Conservation (phyloP, 2,113 vertebrate species). For the Ploceus nigricollis region DNA sequence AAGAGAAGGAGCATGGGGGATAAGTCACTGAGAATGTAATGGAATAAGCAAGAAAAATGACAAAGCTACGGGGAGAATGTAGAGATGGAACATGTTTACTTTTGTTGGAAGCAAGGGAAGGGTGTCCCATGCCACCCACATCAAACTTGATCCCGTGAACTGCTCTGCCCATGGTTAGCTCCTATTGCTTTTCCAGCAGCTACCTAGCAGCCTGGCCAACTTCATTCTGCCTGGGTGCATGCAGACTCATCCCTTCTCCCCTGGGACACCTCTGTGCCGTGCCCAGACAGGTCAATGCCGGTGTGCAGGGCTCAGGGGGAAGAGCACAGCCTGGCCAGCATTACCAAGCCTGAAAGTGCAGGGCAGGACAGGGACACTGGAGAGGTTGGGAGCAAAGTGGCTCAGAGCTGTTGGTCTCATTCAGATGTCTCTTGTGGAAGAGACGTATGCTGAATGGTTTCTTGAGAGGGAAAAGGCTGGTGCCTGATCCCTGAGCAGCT, state of each 20-base stretch:
- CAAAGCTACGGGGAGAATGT: not conserved
- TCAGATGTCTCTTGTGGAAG: not conserved
- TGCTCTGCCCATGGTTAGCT: not conserved
- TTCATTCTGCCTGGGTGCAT: not conserved
- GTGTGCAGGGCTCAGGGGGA: fast-evolving
- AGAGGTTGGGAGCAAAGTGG: not conserved
- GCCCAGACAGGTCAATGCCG: not conserved
- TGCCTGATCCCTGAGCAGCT: not conserved
- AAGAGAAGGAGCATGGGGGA: not conserved
- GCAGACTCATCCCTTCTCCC: not conserved
- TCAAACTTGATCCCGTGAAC: not conserved
- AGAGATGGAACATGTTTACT: not conserved
- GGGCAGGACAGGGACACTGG: not conserved
- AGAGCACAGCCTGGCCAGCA: fast-evolving
- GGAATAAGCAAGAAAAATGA: not conserved
- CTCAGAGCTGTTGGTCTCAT: not conserved
- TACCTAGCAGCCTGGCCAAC: fast-evolving
- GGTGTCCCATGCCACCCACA: fast-evolving
- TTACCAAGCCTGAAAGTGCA: not conserved
- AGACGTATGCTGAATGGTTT: not conserved
- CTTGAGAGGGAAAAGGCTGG: not conserved
- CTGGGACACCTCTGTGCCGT: fast-evolving
- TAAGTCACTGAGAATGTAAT: not conserved
- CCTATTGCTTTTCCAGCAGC: not conserved
- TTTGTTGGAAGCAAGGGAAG: not conserved